Conservation (phyloP, 2,113 vertebrate species). For the Nycticryphes semicollaris region DNA sequence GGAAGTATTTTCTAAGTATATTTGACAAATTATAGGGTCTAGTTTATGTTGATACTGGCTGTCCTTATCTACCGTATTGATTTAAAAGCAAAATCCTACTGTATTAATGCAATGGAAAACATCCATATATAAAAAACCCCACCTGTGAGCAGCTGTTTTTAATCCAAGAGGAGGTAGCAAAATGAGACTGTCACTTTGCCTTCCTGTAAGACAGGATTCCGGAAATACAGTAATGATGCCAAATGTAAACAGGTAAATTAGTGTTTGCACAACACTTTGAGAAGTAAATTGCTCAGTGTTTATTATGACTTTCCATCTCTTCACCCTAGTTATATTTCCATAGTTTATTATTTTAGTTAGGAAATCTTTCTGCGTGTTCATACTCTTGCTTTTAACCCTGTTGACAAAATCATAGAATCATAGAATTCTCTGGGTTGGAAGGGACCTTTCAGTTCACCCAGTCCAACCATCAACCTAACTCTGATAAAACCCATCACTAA, state of each 20-base stretch:
- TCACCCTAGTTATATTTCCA: not conserved
- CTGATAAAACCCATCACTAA: too few relatives aligned
- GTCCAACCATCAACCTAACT: too few relatives aligned
- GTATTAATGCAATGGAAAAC: not conserved
- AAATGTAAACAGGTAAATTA: not conserved
- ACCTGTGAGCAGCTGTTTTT: not conserved
- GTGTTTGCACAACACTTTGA: not conserved
- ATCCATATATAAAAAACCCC: not conserved
- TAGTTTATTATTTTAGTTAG: not conserved
- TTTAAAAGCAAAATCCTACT: not conserved
- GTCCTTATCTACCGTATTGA: not conserved
- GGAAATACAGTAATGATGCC: not conserved
- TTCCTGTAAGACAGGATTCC: not conserved
- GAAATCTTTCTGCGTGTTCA: not conserved
- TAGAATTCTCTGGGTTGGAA: too few relatives aligned
- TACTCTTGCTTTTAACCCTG: not conserved
- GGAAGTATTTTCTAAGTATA: not conserved
- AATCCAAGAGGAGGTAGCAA: not conserved
- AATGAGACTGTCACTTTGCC: not conserved
- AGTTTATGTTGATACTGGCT: not conserved
- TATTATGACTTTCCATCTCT: not conserved
- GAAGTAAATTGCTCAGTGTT: not conserved
- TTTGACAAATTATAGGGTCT: not conserved
- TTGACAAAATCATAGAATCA: not conserved
- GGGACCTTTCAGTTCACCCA: too few relatives aligned